Evolutionary conservation across 2,888 invertebrate species (phyloP), one percentile per base, ranked within the genome.

Genomic region (Melangyna quadrimaculata): DNA sequence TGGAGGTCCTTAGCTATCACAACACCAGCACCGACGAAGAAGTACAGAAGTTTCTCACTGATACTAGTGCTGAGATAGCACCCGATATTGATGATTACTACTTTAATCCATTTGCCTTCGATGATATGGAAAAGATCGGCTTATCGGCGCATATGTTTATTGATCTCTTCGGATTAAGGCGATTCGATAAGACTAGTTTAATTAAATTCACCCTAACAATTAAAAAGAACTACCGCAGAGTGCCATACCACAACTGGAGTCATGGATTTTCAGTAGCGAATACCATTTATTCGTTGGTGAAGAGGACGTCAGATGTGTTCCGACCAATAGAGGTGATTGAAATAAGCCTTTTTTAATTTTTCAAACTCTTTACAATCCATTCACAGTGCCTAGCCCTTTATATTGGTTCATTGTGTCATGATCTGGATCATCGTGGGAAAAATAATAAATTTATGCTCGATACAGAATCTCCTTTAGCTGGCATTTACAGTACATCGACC

Each of bases 261-360:
- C 97, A 97, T 89, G 97, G 96, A 0, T 97, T 97, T 94, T 95
- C 96, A 0, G 97, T 97, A 0, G 97, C 97, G 2, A 96, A 97
- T 89, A 94, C 96, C 19, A 96, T 96, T 94, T 97, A 95, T 89
- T 94, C 95, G 3, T 95, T 96, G 61, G 92, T 97, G 70, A 95
- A 95, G 91, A 93, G 93, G 67, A 91, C 94, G 40, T 90, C 92
- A 17, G 92, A 93, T 63, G 90, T 92, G 29, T 95, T 95, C 90
- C 91, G 93, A 48, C 93, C 93, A 9, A 93, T 94, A 73, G 95
- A 95, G 93, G 95, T 95, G 91, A 90, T 43, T 51, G 37, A n/a
- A 19, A 8, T 27, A 3, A 57, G 7, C 10, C 7, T n/a, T 3
- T n/a, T 4, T 43, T 24, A 17, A 14, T 1, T 14, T 22, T 37